Base-by-base conservation (phyloP, 2,113 vertebrate genomes). In the Cyanistes caeruleus region DNA sequence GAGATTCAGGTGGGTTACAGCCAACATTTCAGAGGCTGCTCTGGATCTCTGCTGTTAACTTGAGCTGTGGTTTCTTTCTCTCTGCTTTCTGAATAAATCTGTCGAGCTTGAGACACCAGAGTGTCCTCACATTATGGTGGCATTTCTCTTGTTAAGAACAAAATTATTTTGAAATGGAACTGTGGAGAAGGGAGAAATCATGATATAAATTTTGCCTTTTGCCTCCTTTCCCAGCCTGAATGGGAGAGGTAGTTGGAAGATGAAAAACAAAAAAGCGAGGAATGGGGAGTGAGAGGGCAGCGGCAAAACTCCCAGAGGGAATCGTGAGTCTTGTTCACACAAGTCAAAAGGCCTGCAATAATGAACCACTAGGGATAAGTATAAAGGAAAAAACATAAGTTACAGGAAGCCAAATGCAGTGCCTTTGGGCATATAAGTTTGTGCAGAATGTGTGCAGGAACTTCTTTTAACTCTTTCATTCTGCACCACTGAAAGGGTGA, bases 261-360 rank as follows among this genome's bases (percentile, higher is more conserved):
- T 0, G 7, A 93, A 55, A 94, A 93, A 86, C 86, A 95, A 67
- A 35, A 63, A 73, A 94, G 37, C 69, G 78, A 92, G 63, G 80
- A 83, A 77, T 37, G 59, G 41, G 60, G 65, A 94, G n/a, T 0
- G 2, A 96, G 84, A 93, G 82, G 86, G 76, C 82, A 95, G 88
- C 0, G 2, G 84, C 0, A 58, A 93, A 96, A 95, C 80, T 96
- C 93, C 82, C 88, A 68, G 68, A 90, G 95, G 87, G 94, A 90
- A 96, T 80, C 35, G 8, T 4, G 64, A 96, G 81, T 93, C 97
- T 91, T 97, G 95, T 96, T 96, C 95, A 93, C 87, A 96, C 97
- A 97, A 95, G 97, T 91, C 95, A 51, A 67, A 94, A 94, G 70
- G 58, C 51, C 86, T 86, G 72, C 55, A 78, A 69, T 79, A 87